Evolutionary conservation across 92 coral and sea anemone genomes (phyloP).

Genomic region (Plumapathes pennacea): DNA sequence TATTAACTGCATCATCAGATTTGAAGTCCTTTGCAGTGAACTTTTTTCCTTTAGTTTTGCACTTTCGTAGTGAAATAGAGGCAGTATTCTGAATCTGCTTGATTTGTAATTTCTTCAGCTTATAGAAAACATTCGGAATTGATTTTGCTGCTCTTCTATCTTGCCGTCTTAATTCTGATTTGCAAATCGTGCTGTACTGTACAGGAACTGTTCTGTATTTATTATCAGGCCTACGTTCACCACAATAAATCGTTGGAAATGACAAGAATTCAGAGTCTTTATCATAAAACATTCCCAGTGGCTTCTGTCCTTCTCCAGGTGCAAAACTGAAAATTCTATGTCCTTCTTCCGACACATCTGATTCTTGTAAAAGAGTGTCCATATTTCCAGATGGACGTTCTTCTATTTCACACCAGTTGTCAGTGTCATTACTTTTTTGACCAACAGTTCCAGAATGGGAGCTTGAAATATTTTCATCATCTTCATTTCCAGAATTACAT

Average conservation of each 20-base stretch:
- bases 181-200: slow-evolving; percentile 35
- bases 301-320: slow-evolving; percentile 45
- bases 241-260: slow-evolving; percentile 61
- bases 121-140: slow-evolving; percentile 48
- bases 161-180: slow-evolving; percentile 41
- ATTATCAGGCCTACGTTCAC: slow-evolving; percentile 32
- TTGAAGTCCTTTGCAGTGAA: slow-evolving; percentile 54
- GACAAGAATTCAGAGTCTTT: slow-evolving; percentile 55
- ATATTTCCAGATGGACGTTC: slow-evolving; percentile 62
- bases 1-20: slow-evolving; percentile 44
- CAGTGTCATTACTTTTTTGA: slow-evolving; percentile 38
- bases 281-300: slow-evolving; percentile 52
- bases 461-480: too few species aligned
- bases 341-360: slow-evolving; percentile 15
- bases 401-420: slow-evolving; percentile 64
- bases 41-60: slow-evolving; percentile 52
- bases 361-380: slow-evolving; percentile 46
- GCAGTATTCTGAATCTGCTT: slow-evolving; percentile 51
- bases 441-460: too few species aligned
- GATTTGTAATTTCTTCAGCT: slow-evolving; percentile 46
- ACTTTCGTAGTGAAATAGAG: slow-evolving; percentile 27
- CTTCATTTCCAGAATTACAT: slow-evolving; percentile 8
- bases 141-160: slow-evolving; percentile 56
- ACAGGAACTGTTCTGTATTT: slow-evolving; percentile 29
- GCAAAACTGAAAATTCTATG: slow-evolving; percentile 28